Base-by-base conservation (phyloP, 2,113 vertebrate species). In the Varanus komodoensis region DNA sequence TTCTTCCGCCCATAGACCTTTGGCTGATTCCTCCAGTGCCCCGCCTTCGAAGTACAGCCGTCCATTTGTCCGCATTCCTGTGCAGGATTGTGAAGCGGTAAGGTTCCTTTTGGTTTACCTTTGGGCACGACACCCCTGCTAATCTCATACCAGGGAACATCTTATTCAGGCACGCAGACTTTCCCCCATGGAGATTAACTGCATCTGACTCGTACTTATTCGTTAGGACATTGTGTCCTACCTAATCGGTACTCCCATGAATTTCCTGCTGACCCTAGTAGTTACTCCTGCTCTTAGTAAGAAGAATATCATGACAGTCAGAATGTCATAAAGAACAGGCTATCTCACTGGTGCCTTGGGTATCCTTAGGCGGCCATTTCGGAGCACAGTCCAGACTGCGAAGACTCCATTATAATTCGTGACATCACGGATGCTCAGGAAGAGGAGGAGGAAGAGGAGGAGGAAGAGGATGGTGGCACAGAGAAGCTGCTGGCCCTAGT, bases 1-100 rank as follows among this genome's bases (percentile, higher is more conserved):
- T 3, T 21, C 7, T 57, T 12, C 57, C 14, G 12, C 57, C 9
- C 57, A 12, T 88, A 97, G 96, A 92, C 95, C 96, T 93, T 91
- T 96, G 21, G 90, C 94, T 0, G 96, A 95, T n/a, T 88, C 91
- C 87, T 87, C 95, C 1, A 93, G 91, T 23, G 84, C 91, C 52
- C 93, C 96, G 2, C 89, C 93, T 81, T 95, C 96, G 88, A 97
- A 97, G 61, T 95, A 94, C 91, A 94, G 93, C 1, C 89, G 86
- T 23, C 94, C 94, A 32, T 95, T 95, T 11, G 93, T 97, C 6
- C 94, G 92, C 82, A 93, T 96, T 50, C 96, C 96, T 6, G 92
- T 95, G 78, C 95, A 96, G 85, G 94, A 92, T 25, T 93, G 95
- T 86, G 95, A 96, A 81, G 79, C 95, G 61, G 96, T 97, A 93